Percentiles rank a stretch among this genome's conserved stretches.
Evolutionary conservation across 2,888 invertebrate genomes (phyloP).

Genomic region (Dermolepida albohirtum): DNA sequence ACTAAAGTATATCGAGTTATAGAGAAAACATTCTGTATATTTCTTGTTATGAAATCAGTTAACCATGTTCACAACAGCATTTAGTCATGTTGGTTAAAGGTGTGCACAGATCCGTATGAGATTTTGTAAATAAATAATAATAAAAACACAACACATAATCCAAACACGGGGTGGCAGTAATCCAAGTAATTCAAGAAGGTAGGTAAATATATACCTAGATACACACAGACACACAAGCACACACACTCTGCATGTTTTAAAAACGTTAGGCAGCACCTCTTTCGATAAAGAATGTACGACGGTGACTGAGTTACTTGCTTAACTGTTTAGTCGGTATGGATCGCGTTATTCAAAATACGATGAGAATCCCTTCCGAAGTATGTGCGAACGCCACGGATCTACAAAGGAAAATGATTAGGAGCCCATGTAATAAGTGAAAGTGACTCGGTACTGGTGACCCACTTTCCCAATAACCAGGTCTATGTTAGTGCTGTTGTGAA

Average conservation of each 20-base stretch:
- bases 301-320: constrained; percentile 5
- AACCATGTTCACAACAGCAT: no score
- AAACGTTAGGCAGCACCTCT: constrained; percentile 41
- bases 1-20: no score
- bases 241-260: not conserved
- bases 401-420: constrained; percentile 80
- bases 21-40: no score
- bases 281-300: constrained; percentile 8
- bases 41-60: no score
- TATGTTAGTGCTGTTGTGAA: constrained; percentile 77
- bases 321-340: no score
- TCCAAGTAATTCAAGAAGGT: constrained; percentile 41
- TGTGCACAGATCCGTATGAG: no score
- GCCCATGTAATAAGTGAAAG: constrained; percentile 90
- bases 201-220: constrained; percentile 46
- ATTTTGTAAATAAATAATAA: constrained; percentile 3
- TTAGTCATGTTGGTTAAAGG: no score
- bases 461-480: constrained; percentile 94
- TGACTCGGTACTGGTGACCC: constrained; percentile 83
- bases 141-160: constrained; percentile 27
- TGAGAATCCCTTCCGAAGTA: constrained; percentile 51
- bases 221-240: constrained; percentile 42
- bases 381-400: constrained; percentile 70
- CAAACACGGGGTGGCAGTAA: constrained; percentile 37
- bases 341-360: constrained; percentile 47